These are phyloP conservation scores for Tipula lateralis DNA, from an alignment of 2,888 invertebrate genomes.

Conservation along the genomic window DNA sequence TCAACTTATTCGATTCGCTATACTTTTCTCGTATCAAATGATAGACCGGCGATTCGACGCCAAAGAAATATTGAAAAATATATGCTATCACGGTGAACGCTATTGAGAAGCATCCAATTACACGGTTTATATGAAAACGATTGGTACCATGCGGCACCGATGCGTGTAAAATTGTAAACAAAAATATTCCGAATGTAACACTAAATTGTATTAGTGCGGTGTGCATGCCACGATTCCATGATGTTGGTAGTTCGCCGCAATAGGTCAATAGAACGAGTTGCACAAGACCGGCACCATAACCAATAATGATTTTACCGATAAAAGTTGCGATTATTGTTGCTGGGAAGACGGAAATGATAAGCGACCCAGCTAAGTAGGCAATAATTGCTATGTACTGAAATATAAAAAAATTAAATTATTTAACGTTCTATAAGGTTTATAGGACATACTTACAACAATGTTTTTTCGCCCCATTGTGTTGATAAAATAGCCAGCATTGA, in stretches of 20 bases:
- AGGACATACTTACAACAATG: neutral
- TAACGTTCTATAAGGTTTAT: neutral
- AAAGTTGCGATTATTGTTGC: neutral
- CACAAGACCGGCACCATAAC: neutral
- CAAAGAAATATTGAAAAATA: constrained; percentile 3
- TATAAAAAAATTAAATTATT: neutral
- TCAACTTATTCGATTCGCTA: neutral
- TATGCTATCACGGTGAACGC: neutral
- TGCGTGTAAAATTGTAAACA: neutral
- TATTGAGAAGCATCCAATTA: neutral
- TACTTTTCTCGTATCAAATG: neutral
- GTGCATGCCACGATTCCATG: constrained; percentile 24
- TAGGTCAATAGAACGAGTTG: neutral
- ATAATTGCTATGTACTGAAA: constrained; percentile 21
- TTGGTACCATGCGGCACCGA: neutral
- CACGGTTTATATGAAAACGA: neutral
- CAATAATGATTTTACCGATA: constrained; percentile 5
- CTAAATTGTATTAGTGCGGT: neutral
- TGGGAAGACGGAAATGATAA: neutral
- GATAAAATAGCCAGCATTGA: neutral
- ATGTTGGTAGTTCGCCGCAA: neutral
- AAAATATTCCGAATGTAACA: neutral
- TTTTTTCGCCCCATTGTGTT: neutral
- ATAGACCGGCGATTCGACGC: neutral
- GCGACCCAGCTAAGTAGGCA: neutral